phyloP scores from a whole-genome alignment of 1,140 invertebrate genomes.

The Drosophila kikkawai region DNA sequence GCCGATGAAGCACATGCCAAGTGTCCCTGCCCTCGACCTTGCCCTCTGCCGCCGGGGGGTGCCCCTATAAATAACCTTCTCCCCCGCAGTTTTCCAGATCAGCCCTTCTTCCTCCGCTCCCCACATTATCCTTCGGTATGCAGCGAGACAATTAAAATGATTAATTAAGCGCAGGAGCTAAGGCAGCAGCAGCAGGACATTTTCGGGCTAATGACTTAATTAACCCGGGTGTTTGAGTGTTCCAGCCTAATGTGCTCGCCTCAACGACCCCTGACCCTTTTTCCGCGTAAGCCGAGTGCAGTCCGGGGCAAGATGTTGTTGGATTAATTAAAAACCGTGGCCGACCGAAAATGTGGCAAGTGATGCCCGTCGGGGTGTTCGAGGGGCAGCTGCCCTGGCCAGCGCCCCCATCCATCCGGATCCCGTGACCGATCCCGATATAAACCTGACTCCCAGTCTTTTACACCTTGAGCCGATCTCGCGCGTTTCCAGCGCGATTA shows the following conservation, averaged over 20 bases:
- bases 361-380: slow-evolving; percentile 49
- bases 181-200: slow-evolving; percentile 64
- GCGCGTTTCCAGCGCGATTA: slow-evolving; percentile 56
- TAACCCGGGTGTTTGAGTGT: slow-evolving; percentile 63
- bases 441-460: slow-evolving; percentile 63
- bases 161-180: slow-evolving; percentile 70
- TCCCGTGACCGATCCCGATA: slow-evolving; percentile 50
- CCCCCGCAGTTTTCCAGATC: slow-evolving; percentile 44
- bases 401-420: slow-evolving; percentile 14
- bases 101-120: slow-evolving; percentile 27
- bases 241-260: slow-evolving; percentile 74
- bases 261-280: slow-evolving; percentile 80
- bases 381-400: slow-evolving; percentile 56
- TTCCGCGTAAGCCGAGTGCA: slow-evolving; percentile 57
- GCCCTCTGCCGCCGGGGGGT: slow-evolving; percentile 4
- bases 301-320: slow-evolving; percentile 66
- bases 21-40: slow-evolving; percentile 22
- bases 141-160: slow-evolving; percentile 74
- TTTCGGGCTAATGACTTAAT: slow-evolving; percentile 80
- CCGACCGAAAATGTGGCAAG: slow-evolving; percentile 63
- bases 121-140: slow-evolving; percentile 35
- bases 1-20: slow-evolving; percentile 66
- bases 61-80: slow-evolving; percentile 69
- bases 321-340: slow-evolving; percentile 77
- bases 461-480: slow-evolving; percentile 60